These are phyloP conservation scores for Eilema sororculum DNA, from an alignment of 2,888 invertebrate species.

Conservation along the genomic window DNA sequence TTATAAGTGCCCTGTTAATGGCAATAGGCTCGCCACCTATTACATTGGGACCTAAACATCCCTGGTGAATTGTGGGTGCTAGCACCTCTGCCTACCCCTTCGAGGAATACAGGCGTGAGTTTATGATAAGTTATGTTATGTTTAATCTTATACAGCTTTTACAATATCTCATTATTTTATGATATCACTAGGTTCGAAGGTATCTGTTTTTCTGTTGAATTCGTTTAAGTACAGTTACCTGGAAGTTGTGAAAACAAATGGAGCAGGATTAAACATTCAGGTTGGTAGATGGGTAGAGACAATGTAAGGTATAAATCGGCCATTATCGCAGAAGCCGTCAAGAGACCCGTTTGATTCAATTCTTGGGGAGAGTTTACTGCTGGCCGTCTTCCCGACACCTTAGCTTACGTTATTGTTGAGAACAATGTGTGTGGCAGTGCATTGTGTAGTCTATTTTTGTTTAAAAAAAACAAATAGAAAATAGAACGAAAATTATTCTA, in stretches of 20 bases:
- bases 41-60: no score
- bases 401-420: slow-evolving; percentile 45
- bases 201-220: not conserved
- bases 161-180: not conserved
- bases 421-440: slow-evolving; percentile 27
- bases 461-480: not conserved
- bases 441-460: slow-evolving; percentile 16
- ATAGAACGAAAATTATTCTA: not conserved
- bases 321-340: slow-evolving; percentile 76
- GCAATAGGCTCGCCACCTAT: no score
- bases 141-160: not conserved
- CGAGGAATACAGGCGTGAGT: no score
- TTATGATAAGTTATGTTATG: no score
- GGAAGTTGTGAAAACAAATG: not conserved
- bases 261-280: slow-evolving; percentile 38
- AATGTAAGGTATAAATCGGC: slow-evolving; percentile 73
- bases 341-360: slow-evolving; percentile 80
- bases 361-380: slow-evolving; percentile 68
- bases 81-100: no score
- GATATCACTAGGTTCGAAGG: not conserved
- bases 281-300: slow-evolving; percentile 55
- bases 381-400: slow-evolving; percentile 52
- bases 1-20: no score
- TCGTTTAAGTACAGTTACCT: not conserved
- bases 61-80: no score